Base-by-base conservation (phyloP, 1,140 invertebrate species). In the Eupeodes corollae region DNA sequence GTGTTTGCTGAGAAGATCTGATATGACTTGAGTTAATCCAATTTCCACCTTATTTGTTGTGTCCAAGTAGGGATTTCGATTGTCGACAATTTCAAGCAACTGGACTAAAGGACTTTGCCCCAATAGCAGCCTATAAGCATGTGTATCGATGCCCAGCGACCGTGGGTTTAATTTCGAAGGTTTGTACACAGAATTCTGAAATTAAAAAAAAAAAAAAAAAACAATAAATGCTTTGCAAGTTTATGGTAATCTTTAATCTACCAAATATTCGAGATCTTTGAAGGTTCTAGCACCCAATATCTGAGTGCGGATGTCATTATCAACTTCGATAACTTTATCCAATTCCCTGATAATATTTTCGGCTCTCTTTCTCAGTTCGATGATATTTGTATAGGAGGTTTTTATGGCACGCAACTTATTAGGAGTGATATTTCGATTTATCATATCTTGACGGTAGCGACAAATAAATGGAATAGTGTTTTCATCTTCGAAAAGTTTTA, bases 401-500 rank as follows among this genome's bases (percentile, higher is more conserved):
- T 80, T 79, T 21, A 86, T 66, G 26, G 78, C 71, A 56, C 84
- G 62, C n/a, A 90, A 57, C n/a, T 76, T 70, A 48, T 87, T 82
- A 0, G 82, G 72, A 8, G 76, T 73, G 69, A 87, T 75, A 32
- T 77, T 72, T 16, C 73, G 55, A 67, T 37, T 80, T 15, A 68
- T 83, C 50, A 78, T 61, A 55, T 82, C 76, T 55, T 77, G 79
- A 39, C 85, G 63, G 55, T 88, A 89, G 41, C 87, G 65, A 34
- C 84, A 84, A 48, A 90, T 86, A 59, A 90, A 89, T 18, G 87
- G 86, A 54, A 90, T 79, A 1, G 85, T 88, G 51, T 82, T 82
- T 5, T 84, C 85, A 48, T 82, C 72, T 21, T 86, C 71, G 40
- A 88, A 76, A n/a, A 88, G 63, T 30, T 72, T 54, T 11, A 78